Base-by-base conservation (phyloP, 1,140 invertebrate species). In the Araneus ventricosus region DNA sequence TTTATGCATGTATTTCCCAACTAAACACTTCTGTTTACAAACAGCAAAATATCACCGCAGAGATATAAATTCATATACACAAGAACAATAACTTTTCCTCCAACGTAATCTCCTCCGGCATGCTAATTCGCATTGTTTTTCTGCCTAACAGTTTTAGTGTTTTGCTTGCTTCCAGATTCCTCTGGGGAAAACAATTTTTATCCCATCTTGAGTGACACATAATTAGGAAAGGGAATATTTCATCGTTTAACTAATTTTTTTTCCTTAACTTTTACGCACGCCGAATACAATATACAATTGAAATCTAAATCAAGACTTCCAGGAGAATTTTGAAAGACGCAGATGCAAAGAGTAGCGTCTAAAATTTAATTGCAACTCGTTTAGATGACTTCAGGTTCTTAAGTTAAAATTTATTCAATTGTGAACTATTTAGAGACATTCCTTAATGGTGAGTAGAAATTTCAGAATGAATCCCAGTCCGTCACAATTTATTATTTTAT, bases 221-320 rank as follows among this genome's bases (percentile, higher is more conserved):
- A n/a, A 34, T 20, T 37, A 75, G 20, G 70, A 34, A 30, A 34
- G 34, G 30, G 70, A 75, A 52, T 20, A 75, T 75, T 63, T 75
- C 20, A 75, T 30, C 70, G 34, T 30, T 34, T 75, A 75, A 75
- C 70, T 67, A 67, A 67, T 24, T 63, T 75, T 75, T 75, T 61
- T 63, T 63, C 34, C 70, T 20, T 14, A 30, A 75, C 70, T 75
- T 67, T 75, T 75, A 37, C 37, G 34, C 20, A 34, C 34, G 17
- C 34, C 10, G 30, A 37, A 30, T 30, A 75, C 70, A 75, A 75
- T 75, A 75, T 75, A 75, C 70, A 75, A 75, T 75, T 75, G 70
- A 75, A 75, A 75, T 34, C 70, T 75, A 75, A 75, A 75, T 75
- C 70, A 75, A 75, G 34, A 75, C 10, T 75, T 34, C 70, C 20